These are phyloP conservation scores for Ectemnius lituratus DNA, from an alignment of 2,888 invertebrate species.

Conservation along the genomic window DNA sequence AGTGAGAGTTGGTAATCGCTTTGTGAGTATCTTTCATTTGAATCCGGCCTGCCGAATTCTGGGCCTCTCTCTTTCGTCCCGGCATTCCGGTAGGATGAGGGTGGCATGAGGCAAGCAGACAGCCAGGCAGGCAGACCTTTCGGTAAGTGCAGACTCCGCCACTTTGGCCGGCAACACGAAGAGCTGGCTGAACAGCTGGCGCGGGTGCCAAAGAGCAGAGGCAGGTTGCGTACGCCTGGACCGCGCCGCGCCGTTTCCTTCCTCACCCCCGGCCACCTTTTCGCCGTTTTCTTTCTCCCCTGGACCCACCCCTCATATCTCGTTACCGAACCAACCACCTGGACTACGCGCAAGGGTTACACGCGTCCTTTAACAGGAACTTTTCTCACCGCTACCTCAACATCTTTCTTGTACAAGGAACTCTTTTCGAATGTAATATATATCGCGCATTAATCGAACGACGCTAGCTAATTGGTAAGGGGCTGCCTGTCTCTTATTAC, in stretches of 20 bases:
- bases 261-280: conserved; percentile 24
- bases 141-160: conserved; percentile 40
- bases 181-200: conserved; percentile 68
- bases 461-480: no score
- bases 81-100: conserved; percentile 23
- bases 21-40: conserved; percentile 31
- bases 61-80: neutral
- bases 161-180: conserved; percentile 38
- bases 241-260: conserved; percentile 51
- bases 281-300: conserved; percentile 40
- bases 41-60: neutral
- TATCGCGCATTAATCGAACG: no score
- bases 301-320: conserved; percentile 59
- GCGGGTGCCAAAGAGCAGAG: conserved; percentile 68
- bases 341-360: conserved; percentile 64
- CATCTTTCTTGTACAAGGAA: no score
- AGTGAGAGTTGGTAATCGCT: conserved; percentile 25
- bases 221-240: conserved; percentile 67
- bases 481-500: no score
- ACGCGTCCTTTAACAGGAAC: neutral
- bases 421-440: no score
- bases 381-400: no score
- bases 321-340: conserved; percentile 66
- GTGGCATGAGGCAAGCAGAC: no score
- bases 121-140: no score